These are phyloP conservation scores for Plebejus melissa DNA, from an alignment of 2,888 invertebrate species.

Conservation along the genomic window DNA sequence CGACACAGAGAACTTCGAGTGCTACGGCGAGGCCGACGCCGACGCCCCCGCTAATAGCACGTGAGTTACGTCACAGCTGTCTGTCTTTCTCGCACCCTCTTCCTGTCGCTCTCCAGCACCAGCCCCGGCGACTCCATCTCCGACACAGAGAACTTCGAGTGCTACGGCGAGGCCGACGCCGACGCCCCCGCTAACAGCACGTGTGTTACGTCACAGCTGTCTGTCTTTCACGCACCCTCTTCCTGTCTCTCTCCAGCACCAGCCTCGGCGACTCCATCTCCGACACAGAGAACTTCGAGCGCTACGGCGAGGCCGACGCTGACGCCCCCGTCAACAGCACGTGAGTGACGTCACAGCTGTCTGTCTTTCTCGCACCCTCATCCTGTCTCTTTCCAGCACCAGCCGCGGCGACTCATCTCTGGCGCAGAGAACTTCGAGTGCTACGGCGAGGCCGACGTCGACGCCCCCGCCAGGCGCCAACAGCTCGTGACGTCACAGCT, in stretches of 20 bases:
- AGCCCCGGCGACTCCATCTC: slow-evolving; percentile 78
- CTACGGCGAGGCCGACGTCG: no score
- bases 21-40: slow-evolving; percentile 84
- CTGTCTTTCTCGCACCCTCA: background rate
- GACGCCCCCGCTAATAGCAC: slow-evolving; percentile 69
- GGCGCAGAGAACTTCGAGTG: no score
- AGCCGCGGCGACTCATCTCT: no score
- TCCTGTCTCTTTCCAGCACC: background rate
- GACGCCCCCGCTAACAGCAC: slow-evolving; percentile 67
- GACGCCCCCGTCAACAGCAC: slow-evolving; percentile 67
- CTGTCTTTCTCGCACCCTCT: background rate
- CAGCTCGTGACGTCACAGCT: background rate
- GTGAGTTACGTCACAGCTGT: slow-evolving; percentile 45
- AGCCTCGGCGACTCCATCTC: slow-evolving; percentile 78
- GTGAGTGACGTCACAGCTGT: slow-evolving; percentile 31
- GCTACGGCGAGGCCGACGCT: slow-evolving; percentile 84
- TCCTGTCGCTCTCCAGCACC: background rate
- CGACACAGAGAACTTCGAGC: slow-evolving; percentile 64
- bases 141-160: slow-evolving; percentile 63
- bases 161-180: slow-evolving; percentile 84
- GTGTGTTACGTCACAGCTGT: slow-evolving; percentile 32
- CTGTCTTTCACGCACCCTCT: background rate
- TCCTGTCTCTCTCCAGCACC: background rate
- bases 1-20: slow-evolving; percentile 90
- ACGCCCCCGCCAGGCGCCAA: no score